Conservation (phyloP, 2,797 vertebrate genomes). For the Sphenopsis melanotis region DNA sequence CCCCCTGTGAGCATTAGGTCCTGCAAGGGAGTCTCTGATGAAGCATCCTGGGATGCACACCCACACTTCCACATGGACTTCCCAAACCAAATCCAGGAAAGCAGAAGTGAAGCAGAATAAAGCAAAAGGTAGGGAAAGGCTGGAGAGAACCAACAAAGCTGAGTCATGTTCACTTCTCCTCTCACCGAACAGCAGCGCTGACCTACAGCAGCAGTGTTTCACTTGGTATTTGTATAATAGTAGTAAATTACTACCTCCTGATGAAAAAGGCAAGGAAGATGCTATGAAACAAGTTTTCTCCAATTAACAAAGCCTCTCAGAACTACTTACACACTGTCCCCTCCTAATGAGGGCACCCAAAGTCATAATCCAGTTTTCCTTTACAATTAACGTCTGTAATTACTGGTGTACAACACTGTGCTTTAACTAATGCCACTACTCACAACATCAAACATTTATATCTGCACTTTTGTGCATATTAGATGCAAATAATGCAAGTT, state of each 20-base stretch:
- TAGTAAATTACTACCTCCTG: conserved; percentile 10
- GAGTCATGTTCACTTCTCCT: background rate
- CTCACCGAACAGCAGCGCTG: background rate
- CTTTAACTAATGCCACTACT: background rate
- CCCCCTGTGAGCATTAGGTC: background rate
- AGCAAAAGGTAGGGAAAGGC: background rate
- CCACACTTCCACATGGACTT: background rate
- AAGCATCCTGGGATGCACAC: background rate
- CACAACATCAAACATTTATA: background rate
- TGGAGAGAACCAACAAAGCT: background rate
- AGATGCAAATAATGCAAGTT: background rate
- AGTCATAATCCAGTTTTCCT: conserved; percentile 7
- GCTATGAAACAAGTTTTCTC: background rate
- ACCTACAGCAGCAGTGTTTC: background rate
- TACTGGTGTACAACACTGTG: background rate
- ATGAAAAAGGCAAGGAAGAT: background rate
- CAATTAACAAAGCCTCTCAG: conserved; percentile 40
- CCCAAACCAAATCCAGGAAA: background rate
- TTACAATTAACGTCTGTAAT: background rate
- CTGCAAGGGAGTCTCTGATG: background rate
- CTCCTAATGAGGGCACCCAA: conserved; percentile 38
- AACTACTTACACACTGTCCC: background rate
- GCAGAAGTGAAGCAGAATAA: background rate
- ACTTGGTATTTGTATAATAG: background rate
- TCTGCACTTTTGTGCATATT: background rate